phyloP scores from a whole-genome alignment of 2,797 vertebrate species.

The Gymnoscopelus microlampas region DNA sequence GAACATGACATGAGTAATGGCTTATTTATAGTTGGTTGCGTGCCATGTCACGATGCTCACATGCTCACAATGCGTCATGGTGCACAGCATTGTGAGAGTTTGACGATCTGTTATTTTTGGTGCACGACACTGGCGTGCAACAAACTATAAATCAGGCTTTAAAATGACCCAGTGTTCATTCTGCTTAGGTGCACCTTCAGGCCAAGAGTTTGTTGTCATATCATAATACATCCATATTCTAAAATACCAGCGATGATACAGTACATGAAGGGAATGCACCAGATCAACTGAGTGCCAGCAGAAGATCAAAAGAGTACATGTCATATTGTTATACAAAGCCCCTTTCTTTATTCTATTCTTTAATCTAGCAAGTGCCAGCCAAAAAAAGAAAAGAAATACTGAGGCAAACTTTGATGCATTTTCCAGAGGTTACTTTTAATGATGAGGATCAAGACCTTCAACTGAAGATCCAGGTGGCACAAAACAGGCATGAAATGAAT shows the following conservation, averaged over 20 bases:
- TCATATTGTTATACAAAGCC: constrained; percentile 7
- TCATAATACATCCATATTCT: constrained; percentile 34
- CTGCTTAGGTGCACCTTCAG: constrained; percentile 4
- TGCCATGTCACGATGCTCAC: too few relatives aligned
- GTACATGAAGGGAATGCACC: constrained; percentile 21
- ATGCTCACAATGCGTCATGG: too few relatives aligned
- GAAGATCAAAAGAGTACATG: constrained; percentile 39
- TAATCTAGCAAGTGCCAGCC: background rate
- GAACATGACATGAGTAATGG: constrained; percentile 30
- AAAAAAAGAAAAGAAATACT: background rate
- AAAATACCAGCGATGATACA: constrained; percentile 12
- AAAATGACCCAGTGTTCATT: too few relatives aligned
- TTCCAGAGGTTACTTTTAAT: constrained; percentile 37
- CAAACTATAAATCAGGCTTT: too few relatives aligned
- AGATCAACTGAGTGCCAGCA: constrained; percentile 41
- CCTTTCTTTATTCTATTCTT: background rate
- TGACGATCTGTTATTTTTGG: constrained; percentile 37
- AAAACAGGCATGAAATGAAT: constrained; percentile 71
- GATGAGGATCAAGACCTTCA: constrained; percentile 33
- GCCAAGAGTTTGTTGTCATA: constrained; percentile 24
- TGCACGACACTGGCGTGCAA: background rate
- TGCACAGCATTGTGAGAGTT: constrained; percentile 2
- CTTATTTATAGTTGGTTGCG: constrained; percentile 18
- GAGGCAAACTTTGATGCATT: background rate
- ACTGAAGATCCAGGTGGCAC: constrained; percentile 59